Conservation (phyloP, 2,888 invertebrate genomes). For the Pachycephus smyrnensis region DNA sequence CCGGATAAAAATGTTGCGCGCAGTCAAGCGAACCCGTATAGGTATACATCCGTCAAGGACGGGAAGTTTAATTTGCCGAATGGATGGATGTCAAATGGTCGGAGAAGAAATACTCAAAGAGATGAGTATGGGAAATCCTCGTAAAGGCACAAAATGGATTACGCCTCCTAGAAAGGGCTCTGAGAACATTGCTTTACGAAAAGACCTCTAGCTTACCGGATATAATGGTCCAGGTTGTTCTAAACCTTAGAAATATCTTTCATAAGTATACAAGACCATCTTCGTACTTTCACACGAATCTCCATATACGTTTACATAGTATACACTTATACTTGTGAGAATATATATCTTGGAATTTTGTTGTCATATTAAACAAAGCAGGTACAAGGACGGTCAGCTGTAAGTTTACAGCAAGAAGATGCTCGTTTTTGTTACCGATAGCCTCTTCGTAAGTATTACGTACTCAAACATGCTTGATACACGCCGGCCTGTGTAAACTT, state of each 20-base stretch:
- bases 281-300: not conserved
- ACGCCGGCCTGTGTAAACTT: not conserved
- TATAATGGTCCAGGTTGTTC: constrained; percentile 37
- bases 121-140: constrained; percentile 46
- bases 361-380: not conserved
- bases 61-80: constrained; percentile 24
- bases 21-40: not conserved
- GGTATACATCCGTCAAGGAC: not conserved
- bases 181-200: constrained; percentile 43
- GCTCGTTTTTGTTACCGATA: not conserved
- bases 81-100: constrained; percentile 12
- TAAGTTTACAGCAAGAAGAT: not conserved
- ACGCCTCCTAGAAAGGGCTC: constrained; percentile 33
- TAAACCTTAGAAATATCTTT: constrained; percentile 47
- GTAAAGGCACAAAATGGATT: constrained; percentile 46
- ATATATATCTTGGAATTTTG: not conserved
- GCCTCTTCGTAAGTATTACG: not conserved
- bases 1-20: constrained; percentile 2
- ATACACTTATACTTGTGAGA: not conserved
- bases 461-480: not conserved
- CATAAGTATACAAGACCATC: constrained; percentile 3
- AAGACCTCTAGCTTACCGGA: constrained; percentile 50
- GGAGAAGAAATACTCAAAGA: not conserved
- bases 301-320: not conserved
- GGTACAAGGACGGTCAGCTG: no score